A percentile compares a stretch with the other conserved stretches of the same genome.
These are phyloP conservation scores for Sigmodon hispidus DNA, from an alignment of 2,113 vertebrate genomes.

Conservation along the genomic window DNA sequence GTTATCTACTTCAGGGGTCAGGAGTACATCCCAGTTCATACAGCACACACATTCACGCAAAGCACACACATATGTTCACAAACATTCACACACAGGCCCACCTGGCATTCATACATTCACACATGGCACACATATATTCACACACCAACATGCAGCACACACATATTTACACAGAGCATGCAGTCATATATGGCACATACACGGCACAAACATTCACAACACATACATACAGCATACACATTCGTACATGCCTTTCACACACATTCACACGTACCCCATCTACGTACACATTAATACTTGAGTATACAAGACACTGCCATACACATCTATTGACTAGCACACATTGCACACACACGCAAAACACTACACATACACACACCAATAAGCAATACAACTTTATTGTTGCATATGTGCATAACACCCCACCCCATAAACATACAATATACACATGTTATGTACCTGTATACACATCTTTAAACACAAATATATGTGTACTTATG, in stretches of 20 bases:
- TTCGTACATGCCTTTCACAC: background rate
- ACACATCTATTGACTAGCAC: background rate
- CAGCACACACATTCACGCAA: background rate
- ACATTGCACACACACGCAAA: background rate
- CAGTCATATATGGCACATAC: background rate
- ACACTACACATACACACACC: background rate
- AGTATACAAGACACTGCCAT: background rate
- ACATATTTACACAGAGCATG: background rate
- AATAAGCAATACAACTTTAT: background rate
- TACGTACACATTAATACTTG: background rate
- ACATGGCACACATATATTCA: background rate
- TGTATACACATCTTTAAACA: background rate
- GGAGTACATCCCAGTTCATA: background rate
- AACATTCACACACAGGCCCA: background rate
- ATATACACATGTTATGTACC: background rate
- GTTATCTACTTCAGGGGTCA: background rate
- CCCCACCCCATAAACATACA: background rate
- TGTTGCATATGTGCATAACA: rapidly evolving
- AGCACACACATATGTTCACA: background rate
- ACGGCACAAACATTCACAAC: background rate
- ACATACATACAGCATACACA: background rate
- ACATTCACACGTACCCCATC: background rate
- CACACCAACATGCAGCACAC: background rate
- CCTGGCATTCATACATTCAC: background rate
- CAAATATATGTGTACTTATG: background rate